Percentiles rank a stretch among this genome's conserved stretches.
Evolutionary conservation across 2,797 vertebrate species (phyloP).

Genomic region (Tokudaia muenninki): DNA sequence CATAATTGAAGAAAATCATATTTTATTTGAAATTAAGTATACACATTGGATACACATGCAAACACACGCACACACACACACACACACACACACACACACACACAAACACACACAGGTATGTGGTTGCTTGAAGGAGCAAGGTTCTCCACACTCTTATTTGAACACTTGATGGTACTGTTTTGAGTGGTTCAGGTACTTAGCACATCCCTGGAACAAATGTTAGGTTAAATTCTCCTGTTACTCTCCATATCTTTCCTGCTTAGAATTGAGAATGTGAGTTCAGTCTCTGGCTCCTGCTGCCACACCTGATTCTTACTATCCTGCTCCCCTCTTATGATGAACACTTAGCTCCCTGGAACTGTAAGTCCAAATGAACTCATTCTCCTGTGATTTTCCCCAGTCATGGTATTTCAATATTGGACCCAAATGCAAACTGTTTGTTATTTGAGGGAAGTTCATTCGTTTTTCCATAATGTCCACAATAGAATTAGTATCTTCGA

Average conservation of each 20-base stretch:
- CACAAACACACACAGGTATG: background rate
- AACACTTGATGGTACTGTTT: background rate
- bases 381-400: background rate
- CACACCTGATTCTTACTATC: too few relatives aligned
- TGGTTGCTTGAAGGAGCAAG: background rate
- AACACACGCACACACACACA: background rate
- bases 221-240: background rate
- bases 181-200: background rate
- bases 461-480: background rate
- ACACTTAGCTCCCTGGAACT: too few relatives aligned
- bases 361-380: too few relatives aligned
- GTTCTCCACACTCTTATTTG: background rate
- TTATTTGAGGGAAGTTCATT: background rate
- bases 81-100: background rate
- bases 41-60: too few relatives aligned
- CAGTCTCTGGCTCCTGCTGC: too few relatives aligned
- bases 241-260: too few relatives aligned
- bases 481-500: slow-evolving; percentile 16
- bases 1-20: background rate
- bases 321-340: too few relatives aligned
- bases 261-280: background rate
- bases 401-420: background rate
- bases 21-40: background rate
- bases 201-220: background rate
- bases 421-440: background rate